Evolutionary conservation across 1,140 invertebrate genomes (phyloP), one percentile per base, ranked within the genome.

Genomic region (Caenorhabditis remanei): DNA sequence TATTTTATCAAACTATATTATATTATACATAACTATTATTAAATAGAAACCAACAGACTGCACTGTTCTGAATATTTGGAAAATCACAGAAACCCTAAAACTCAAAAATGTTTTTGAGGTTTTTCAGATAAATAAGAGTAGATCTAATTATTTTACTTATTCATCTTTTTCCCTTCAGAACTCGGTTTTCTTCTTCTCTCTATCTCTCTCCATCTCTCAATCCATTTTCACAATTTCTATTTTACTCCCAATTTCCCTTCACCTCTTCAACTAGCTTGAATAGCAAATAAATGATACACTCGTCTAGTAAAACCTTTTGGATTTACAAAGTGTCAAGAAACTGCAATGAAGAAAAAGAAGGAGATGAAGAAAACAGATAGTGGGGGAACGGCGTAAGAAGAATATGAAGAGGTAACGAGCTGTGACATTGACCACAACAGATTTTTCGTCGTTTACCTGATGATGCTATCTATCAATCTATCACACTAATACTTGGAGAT

Each of bases 221-320:
- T 53, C 50, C 3, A 53, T 40, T 14, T 67, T 67, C 46, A 50
- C 71, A 46, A 79, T 79, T 79, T 50, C n/a, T n/a, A 79, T 79
- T 79, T 50, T 24, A 79, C 71, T 79, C 53, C 71, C 71, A 79
- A 79, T 79, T 79, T 79, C 53, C 19, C 71, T 32, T 21, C 71
- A 79, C 43, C 46, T 71, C 65, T 71, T 71, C 65, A 71, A 71
- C 19, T 53, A n/a, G 71, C 46, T 79, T 79, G 71, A 79, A 79
- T 79, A 79, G 71, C 71, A 79, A 79, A 79, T 79, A 79, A 79
- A 79, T 79, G 43, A 79, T 79, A 79, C 46, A 79, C 21, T 79
- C 71, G 46, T 50, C 46, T 79, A 79, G 71, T 24, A 50, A 79
- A 79, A 48, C 46, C 2, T 50, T 79, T 48, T 32, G 46, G 46